A percentile compares a stretch with the other conserved stretches of the same genome.
These are phyloP conservation scores for Oceanites oceanicus DNA, from an alignment of 2,113 vertebrate genomes.

Conservation along the genomic window DNA sequence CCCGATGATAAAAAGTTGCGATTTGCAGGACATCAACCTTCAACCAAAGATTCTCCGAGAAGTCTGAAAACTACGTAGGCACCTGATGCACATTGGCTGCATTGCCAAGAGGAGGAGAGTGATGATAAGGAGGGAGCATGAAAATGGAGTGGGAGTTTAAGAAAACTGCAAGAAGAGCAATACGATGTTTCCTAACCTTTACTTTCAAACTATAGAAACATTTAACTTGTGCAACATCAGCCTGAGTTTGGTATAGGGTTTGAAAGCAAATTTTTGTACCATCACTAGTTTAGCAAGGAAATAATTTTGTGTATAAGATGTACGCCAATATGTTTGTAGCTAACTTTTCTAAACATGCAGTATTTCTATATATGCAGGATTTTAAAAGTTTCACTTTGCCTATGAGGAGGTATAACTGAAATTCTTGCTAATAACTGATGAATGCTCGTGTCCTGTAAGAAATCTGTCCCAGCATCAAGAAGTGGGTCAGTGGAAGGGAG, in stretches of 20 bases:
- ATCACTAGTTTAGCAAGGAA: background rate
- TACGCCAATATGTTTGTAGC: rapidly evolving
- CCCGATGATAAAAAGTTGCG: background rate
- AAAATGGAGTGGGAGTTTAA: background rate
- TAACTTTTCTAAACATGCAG: background rate
- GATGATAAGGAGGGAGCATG: background rate
- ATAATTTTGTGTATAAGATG: background rate
- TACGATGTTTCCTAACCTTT: background rate
- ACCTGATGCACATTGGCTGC: background rate
- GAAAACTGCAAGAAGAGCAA: background rate
- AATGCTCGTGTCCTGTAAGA: rapidly evolving
- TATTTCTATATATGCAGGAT: background rate
- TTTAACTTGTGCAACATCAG: background rate
- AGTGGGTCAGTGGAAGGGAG: background rate
- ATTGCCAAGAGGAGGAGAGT: background rate
- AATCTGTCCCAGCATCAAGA: rapidly evolving
- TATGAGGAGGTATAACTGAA: background rate
- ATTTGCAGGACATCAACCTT: background rate
- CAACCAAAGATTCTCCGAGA: background rate
- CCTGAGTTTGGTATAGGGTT: rapidly evolving
- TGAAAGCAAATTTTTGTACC: background rate
- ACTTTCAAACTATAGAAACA: background rate
- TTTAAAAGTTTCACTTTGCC: background rate
- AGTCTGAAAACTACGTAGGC: background rate
- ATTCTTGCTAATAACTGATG: background rate